Base-by-base conservation (phyloP, 2,888 invertebrate species). In the Pardosa pseudoannulata region DNA sequence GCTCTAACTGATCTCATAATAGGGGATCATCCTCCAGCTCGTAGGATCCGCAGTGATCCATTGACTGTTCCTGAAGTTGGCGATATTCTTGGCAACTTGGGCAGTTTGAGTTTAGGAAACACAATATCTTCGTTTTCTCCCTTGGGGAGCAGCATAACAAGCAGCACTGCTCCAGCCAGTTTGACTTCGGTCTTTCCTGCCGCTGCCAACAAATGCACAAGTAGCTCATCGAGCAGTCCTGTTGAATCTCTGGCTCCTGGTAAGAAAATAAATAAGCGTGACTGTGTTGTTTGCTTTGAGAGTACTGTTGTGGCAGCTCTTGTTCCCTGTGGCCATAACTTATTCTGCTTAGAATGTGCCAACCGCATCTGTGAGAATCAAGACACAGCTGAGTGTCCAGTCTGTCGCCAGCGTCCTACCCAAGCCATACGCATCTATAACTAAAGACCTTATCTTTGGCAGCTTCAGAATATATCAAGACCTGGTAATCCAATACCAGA, bases 311-410 rank as follows among this genome's bases (percentile, higher is more conserved):
- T 96, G 88, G 96, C 97, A 81, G 97, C 97, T 83, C 93, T 98
- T 89, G 96, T 98, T 89, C 97, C 97, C 88, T 98, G 97, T 93
- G 97, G 97, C 88, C 97, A 98, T 93, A 97, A 97, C 93, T 94
- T 96, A 92, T 97, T 97, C 94, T 97, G 97, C 93, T 93, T 96
- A 94, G 97, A 97, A 91, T 97, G 97, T 93, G 97, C 97, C 88
- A 94, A 94, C 90, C 93, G 94, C 89, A 92, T 94, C 76, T 94
- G 94, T 91, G 94, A 94, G 89, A 90, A 91, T 76, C 89, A 90
- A 0, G 93, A 92, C 28, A 87, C 89, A 5, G 6, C 41, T 11
- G 93, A 94, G 88, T 97, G 97, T 93, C 97, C 97, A 67, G 95
- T 96, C 68, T 98, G 98, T 93, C 94, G 95, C 91, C 93, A 95